Evolutionary conservation across 2,888 invertebrate genomes (phyloP).

Genomic region (Oscheius onirici): DNA sequence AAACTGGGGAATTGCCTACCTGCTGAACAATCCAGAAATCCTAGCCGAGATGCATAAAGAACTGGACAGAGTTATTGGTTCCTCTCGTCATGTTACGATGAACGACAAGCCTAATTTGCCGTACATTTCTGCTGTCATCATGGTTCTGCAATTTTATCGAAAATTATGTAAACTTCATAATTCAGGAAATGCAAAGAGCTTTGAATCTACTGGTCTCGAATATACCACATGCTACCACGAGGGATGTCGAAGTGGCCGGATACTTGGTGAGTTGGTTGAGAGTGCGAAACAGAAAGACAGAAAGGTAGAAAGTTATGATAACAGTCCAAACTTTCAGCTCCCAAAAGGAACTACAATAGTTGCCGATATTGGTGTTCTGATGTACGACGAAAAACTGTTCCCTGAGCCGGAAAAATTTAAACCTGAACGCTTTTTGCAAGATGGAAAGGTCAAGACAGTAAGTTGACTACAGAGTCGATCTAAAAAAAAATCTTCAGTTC

Average conservation of each 20-base stretch:
- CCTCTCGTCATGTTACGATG: conserved; percentile 45
- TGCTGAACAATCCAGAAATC: conserved; percentile 32
- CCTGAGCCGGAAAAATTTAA: conserved; percentile 18
- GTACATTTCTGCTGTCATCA: conserved; percentile 52
- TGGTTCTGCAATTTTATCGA: conserved; percentile 26
- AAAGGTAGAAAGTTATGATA: neutral
- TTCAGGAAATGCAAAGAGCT: conserved; percentile 44
- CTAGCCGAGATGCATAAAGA: conserved; percentile 15
- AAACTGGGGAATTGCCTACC: conserved; percentile 29
- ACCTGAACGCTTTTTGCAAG: conserved; percentile 16
- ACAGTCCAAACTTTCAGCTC: neutral
- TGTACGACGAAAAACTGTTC: conserved; percentile 17
- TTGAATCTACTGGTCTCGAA: conserved; percentile 44
- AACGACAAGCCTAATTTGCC: conserved; percentile 45
- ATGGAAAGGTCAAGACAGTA: conserved; percentile 24
- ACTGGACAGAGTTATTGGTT: conserved; percentile 40
- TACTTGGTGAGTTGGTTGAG: conserved; percentile 15
- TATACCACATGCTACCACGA: conserved; percentile 39
- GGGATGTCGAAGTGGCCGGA: conserved; percentile 37
- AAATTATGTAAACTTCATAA: neutral
- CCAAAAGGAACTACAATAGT: conserved; percentile 12
- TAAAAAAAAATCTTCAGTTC: neutral
- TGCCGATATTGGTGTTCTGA: conserved; percentile 1
- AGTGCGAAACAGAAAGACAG: too few relatives aligned
- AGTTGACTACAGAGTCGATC: neutral